phyloP scores from a whole-genome alignment of 2,113 vertebrate species.

The Echinops telfairi region DNA sequence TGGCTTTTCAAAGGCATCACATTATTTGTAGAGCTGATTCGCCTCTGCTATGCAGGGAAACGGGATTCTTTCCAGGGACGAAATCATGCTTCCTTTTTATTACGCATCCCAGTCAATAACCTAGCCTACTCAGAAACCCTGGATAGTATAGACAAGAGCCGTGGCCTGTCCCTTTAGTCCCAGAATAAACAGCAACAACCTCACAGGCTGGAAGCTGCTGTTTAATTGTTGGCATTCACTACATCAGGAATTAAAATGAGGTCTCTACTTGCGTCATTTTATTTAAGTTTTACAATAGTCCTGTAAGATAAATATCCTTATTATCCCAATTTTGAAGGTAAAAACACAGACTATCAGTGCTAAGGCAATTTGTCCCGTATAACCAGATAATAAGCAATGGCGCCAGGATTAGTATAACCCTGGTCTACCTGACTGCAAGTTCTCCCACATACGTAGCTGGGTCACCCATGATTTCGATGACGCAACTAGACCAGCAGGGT shows the following conservation, averaged over 20 bases:
- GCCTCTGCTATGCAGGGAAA: background rate
- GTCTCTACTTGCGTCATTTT: background rate
- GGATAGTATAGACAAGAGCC: background rate
- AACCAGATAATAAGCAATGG: background rate
- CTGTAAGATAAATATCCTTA: background rate
- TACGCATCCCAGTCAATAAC: background rate
- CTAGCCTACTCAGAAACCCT: background rate
- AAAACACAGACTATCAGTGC: background rate
- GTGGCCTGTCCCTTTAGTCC: background rate
- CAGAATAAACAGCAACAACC: background rate
- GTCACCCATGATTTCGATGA: background rate
- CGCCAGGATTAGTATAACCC: background rate
- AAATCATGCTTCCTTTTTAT: background rate
- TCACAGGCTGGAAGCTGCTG: background rate
- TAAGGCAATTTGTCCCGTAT: background rate
- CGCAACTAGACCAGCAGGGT: background rate
- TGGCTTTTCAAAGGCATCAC: background rate
- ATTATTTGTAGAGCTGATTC: background rate
- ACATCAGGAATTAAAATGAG: constrained; percentile 41
- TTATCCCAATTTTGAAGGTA: background rate
- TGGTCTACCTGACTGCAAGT: background rate
- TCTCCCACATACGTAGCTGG: background rate
- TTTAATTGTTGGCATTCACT: background rate
- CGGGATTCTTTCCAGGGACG: background rate
- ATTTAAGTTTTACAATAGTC: background rate